A percentile compares a stretch with the other conserved stretches of the same genome.
These are phyloP conservation scores for Nymphalis io DNA, from an alignment of 1,140 invertebrate species.

Conservation along the genomic window DNA sequence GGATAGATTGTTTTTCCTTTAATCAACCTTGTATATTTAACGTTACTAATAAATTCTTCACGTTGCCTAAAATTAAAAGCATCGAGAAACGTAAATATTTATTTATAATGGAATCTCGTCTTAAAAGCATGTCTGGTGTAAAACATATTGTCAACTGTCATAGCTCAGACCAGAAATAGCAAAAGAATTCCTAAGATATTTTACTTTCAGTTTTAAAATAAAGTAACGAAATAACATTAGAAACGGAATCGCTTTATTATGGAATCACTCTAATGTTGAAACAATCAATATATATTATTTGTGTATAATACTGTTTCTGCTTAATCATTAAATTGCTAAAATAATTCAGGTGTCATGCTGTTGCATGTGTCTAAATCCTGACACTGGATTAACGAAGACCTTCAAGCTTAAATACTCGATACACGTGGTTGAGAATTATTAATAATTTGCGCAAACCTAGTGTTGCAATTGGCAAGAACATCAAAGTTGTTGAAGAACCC, in stretches of 20 bases:
- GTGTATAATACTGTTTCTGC: no score
- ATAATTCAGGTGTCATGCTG: neutral
- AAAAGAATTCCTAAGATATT: neutral
- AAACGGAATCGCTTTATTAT: no score
- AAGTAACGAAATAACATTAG: neutral
- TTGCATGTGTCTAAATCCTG: neutral
- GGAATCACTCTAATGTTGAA: no score
- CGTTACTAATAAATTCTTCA: neutral
- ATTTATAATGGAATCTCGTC: neutral
- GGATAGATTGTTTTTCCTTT: neutral
- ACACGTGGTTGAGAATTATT: neutral
- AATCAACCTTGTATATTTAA: neutral
- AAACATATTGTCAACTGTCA: slow-evolving; percentile 4
- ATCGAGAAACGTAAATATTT: neutral
- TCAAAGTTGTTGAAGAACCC: slow-evolving; percentile 18
- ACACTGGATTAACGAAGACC: neutral
- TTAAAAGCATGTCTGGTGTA: slow-evolving; percentile 1
- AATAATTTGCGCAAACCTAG: neutral
- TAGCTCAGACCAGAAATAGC: neutral
- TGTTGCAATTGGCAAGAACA: slow-evolving; percentile 25
- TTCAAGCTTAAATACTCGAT: neutral
- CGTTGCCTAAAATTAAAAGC: neutral
- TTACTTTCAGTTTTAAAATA: neutral
- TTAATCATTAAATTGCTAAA: neutral
- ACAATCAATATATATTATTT: no score